Evolutionary conservation across 2,888 invertebrate species (phyloP).

Genomic region (Lasioglossum oenotherae): DNA sequence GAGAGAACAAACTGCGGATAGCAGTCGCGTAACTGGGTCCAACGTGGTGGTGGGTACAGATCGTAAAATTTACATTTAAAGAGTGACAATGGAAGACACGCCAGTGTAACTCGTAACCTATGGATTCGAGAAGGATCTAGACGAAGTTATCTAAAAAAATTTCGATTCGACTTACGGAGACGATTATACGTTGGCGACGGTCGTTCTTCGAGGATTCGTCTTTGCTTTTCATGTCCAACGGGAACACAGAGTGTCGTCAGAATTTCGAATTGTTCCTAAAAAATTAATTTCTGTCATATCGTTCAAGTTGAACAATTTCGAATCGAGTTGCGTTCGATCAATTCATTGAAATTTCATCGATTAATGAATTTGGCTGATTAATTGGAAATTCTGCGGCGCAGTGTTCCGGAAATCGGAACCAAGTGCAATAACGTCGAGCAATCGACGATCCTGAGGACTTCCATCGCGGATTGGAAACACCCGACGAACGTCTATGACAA

Average conservation of each 20-base stretch:
- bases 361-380: too few relatives aligned
- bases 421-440: conserved; percentile 59
- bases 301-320: neutral
- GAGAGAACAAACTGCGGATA: conserved; percentile 43
- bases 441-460: conserved; percentile 51
- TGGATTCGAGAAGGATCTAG: conserved; percentile 41
- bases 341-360: neutral
- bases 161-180: conserved; percentile 32
- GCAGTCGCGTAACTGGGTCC: conserved; percentile 73
- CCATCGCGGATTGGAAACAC: conserved; percentile 60
- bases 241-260: neutral
- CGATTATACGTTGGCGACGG: conserved; percentile 29
- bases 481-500: conserved; percentile 48
- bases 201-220: conserved; percentile 37
- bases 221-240: neutral
- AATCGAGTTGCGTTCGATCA: neutral
- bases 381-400: neutral
- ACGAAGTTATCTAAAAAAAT: conserved; percentile 11
- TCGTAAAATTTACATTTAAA: conserved; percentile 66
- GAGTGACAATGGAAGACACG: conserved; percentile 43
- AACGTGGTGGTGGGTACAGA: conserved; percentile 80
- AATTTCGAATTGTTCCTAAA: neutral
- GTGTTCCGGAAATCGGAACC: conserved; percentile 12
- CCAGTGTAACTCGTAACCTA: conserved; percentile 55
- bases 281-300: neutral